phyloP scores from a whole-genome alignment of 2,113 vertebrate genomes.

The Heterochromis multidens region DNA sequence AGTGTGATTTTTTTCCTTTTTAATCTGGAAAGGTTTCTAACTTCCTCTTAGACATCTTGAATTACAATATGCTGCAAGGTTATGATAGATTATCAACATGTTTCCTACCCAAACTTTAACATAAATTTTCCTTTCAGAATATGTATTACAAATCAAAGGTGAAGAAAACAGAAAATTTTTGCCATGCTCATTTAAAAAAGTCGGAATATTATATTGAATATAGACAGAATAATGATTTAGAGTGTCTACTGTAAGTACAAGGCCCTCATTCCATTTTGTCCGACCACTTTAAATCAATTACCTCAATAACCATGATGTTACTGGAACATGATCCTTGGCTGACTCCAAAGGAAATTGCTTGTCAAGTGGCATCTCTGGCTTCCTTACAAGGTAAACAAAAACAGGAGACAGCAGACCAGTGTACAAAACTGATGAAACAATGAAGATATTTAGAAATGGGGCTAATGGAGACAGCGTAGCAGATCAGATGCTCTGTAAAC shows the following conservation, averaged over 20 bases:
- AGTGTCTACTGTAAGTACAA: neutral
- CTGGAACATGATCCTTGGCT: neutral
- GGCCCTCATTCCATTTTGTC: neutral
- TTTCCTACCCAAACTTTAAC: neutral
- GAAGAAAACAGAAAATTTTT: neutral
- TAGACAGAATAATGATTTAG: neutral
- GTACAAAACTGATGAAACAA: slow-evolving; percentile 29
- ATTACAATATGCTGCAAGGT: neutral
- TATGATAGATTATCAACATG: neutral
- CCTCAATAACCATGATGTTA: neutral
- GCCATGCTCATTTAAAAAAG: neutral
- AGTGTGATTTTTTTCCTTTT: neutral
- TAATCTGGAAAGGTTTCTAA: neutral
- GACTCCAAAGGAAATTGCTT: neutral
- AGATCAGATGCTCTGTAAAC: neutral
- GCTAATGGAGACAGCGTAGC: neutral
- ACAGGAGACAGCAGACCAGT: slow-evolving; percentile 19
- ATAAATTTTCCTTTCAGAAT: neutral
- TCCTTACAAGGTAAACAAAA: slow-evolving; percentile 22
- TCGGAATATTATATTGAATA: neutral
- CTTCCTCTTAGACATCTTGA: neutral
- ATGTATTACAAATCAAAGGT: neutral
- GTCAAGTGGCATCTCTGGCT: slow-evolving; percentile 37
- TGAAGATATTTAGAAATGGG: slow-evolving; percentile 14
- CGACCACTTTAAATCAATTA: neutral